Percentiles rank a stretch among this genome's conserved stretches.
Evolutionary conservation across 2,797 vertebrate species (phyloP).

Genomic region (Pseudochirops corinnae): DNA sequence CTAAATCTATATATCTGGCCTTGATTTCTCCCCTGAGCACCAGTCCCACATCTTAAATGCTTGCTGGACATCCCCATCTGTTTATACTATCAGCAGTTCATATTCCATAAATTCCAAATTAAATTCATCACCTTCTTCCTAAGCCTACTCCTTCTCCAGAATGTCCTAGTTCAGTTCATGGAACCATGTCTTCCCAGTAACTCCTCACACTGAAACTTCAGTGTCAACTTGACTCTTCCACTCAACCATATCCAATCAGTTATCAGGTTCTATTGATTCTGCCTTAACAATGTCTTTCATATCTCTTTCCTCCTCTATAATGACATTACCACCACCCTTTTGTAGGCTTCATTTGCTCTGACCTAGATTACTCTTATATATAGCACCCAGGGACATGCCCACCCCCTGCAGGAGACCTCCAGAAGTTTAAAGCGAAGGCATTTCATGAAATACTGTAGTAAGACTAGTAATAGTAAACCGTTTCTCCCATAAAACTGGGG

Average conservation of each 20-base stretch:
- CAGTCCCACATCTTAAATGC: neutral
- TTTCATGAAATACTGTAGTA: neutral
- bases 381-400: neutral
- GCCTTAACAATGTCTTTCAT: neutral
- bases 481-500: neutral
- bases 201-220: neutral
- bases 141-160: neutral
- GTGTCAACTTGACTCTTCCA: neutral
- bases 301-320: neutral
- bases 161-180: neutral
- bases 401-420: neutral
- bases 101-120: neutral
- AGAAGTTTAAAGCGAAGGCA: neutral
- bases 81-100: neutral
- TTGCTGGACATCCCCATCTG: neutral
- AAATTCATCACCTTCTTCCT: neutral
- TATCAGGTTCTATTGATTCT: neutral
- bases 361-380: neutral
- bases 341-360: neutral
- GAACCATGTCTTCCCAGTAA: neutral
- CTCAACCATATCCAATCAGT: neutral
- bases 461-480: neutral
- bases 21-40: neutral
- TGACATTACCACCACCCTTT: neutral
- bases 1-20: neutral